These are phyloP conservation scores for Torymus tubicola DNA, from an alignment of 2,888 invertebrate genomes.

Conservation along the genomic window DNA sequence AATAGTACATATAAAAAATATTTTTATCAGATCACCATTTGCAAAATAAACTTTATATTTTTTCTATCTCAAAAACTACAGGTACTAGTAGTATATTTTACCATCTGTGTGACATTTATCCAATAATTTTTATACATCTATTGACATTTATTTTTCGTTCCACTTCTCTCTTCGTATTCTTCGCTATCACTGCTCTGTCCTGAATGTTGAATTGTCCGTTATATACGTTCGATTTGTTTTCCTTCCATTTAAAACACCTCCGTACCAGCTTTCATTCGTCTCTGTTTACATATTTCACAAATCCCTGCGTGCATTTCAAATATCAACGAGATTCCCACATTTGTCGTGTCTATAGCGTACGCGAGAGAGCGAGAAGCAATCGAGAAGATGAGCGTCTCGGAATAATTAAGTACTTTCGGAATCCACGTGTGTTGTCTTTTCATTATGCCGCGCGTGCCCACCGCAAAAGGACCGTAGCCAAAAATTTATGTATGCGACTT, in stretches of 20 bases:
- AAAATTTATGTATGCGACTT: slow-evolving; percentile 45
- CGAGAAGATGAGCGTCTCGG: background rate
- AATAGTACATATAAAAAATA: too few relatives aligned
- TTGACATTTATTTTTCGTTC: slow-evolving; percentile 1
- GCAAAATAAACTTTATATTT: too few relatives aligned
- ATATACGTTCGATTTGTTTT: background rate
- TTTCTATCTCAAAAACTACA: too few relatives aligned
- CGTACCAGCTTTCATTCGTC: background rate
- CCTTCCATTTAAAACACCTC: background rate
- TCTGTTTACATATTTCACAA: background rate
- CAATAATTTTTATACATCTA: slow-evolving; percentile 2
- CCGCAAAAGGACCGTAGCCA: slow-evolving; percentile 11
- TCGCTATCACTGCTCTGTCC: background rate
- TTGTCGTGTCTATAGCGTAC: slow-evolving; percentile 5
- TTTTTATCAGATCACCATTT: too few relatives aligned
- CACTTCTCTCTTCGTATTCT: background rate
- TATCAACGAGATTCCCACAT: too few relatives aligned
- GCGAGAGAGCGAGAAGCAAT: background rate
- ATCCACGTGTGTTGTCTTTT: slow-evolving; percentile 1
- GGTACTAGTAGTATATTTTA: too few relatives aligned
- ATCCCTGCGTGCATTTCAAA: background rate
- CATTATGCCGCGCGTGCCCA: background rate
- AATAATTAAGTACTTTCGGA: slow-evolving; percentile 11
- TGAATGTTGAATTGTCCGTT: background rate
- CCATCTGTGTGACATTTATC: background rate